These are phyloP conservation scores for Holothuria leucospilota DNA, from an alignment of 53 echinoderm and acorn worm species.

Conservation along the genomic window DNA sequence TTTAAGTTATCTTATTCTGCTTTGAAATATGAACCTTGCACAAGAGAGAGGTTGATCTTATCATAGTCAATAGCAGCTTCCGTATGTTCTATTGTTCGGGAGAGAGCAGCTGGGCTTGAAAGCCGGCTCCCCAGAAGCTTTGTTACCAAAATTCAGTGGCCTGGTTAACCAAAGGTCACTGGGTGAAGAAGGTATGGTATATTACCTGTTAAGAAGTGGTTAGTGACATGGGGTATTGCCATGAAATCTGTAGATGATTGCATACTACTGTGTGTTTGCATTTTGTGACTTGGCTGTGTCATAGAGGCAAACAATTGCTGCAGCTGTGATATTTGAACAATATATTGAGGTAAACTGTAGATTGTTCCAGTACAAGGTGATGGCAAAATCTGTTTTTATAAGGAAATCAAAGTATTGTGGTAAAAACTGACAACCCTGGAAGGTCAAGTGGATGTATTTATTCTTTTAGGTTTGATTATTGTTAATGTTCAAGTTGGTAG, in stretches of 20 bases:
- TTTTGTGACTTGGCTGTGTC: neutral
- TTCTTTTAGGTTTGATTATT: neutral
- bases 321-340: slow-evolving; percentile 29
- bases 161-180: slow-evolving; percentile 15
- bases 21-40: no score
- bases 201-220: neutral
- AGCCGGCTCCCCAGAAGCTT: neutral
- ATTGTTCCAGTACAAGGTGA: slow-evolving; percentile 2
- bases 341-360: neutral
- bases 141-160: no score
- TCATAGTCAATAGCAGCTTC: neutral
- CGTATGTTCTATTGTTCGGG: slow-evolving; percentile 5
- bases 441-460: slow-evolving; percentile 17
- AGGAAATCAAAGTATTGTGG: neutral
- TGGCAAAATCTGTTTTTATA: neutral
- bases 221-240: no score
- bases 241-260: no score
- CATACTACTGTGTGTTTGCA: no score
- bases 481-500: no score
- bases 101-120: neutral
- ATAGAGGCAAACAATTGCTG: slow-evolving; percentile 10
- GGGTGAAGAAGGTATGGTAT: slow-evolving; percentile 4
- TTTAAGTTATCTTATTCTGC: no score
- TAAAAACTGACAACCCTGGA: slow-evolving; percentile 18
- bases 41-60: neutral